Base-by-base conservation (phyloP, 2,888 invertebrate genomes). In the Calameuta filiformis region DNA sequence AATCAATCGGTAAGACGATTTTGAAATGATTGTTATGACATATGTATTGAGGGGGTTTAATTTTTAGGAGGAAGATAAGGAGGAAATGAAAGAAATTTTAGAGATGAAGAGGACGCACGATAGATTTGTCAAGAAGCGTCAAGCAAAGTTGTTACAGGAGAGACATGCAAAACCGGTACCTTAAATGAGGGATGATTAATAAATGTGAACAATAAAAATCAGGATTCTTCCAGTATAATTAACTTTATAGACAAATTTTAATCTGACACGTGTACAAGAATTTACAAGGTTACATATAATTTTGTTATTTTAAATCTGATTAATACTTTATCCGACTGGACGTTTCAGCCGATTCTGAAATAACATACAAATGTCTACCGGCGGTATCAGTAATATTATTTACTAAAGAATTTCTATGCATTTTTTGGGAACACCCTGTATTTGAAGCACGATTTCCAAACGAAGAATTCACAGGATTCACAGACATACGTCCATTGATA, bases 61-160 rank as follows among this genome's bases (percentile, higher is more conserved):
- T 73, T 35, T 69, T 77, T 87, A 98, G 97, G 97, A 97, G 85
- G 97, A 97, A 88, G 98, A 98, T 83, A 97, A 97, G 89, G 97
- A 97, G 92, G 97, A 97, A 92, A 97, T 97, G 96, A 97, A 97
- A 89, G 97, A 98, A 92, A 96, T 98, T 81, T 92, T 97, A 79
- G 98, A 98, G 92, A 97, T 97, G 95, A 97, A 97, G 89, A 93
- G 97, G 79, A 95, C 96, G 3, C 97, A 98, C 86, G 96, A 97
- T 80, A 94, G 95, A 68, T 94, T 97, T 83, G 94, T 96, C 0
- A 95, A 95, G 76, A 96, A 96, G 90, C 93, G 97, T 75, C 92
- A 91, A 81, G 87, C 83, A 4, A 87, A 81, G 35, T 68, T 86
- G n/a, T 73, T 79, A 15, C 83, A 84, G 35, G 86, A 85, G 33